These are phyloP conservation scores for Podarcis lilfordi DNA, from an alignment of 2,797 vertebrate genomes.

Conservation along the genomic window DNA sequence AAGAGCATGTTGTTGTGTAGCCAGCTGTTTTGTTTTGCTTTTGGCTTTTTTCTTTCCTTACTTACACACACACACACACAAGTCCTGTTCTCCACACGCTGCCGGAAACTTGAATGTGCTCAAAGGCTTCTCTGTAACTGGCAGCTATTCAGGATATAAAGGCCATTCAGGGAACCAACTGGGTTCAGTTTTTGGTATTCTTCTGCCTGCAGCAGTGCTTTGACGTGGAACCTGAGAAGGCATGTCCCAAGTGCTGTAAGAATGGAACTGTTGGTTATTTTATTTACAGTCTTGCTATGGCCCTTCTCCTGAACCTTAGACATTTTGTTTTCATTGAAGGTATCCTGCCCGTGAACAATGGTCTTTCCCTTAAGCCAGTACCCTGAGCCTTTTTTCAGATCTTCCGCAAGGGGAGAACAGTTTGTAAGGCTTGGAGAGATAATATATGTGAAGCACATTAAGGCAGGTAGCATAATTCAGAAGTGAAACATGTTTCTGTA, in stretches of 20 bases:
- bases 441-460: neutral
- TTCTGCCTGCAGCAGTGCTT: neutral
- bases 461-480: neutral
- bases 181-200: neutral
- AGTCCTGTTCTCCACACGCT: slow-evolving; percentile 19
- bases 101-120: slow-evolving; percentile 2
- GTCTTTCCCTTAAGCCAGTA: neutral
- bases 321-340: no score
- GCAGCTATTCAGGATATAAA: slow-evolving; percentile 28
- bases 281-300: no score
- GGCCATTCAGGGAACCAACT: neutral
- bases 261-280: neutral
- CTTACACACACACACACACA: neutral
- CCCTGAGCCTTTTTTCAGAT: neutral
- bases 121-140: neutral
- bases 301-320: neutral
- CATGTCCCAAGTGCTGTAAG: neutral
- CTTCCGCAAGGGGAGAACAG: neutral
- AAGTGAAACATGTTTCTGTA: neutral
- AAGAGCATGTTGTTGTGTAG: neutral
- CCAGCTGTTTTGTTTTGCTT: neutral
- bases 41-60: neutral
- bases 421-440: neutral
- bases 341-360: no score
- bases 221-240: neutral